phyloP scores from a whole-genome alignment of 1,140 invertebrate genomes.

The Tetramorium simillimum region DNA sequence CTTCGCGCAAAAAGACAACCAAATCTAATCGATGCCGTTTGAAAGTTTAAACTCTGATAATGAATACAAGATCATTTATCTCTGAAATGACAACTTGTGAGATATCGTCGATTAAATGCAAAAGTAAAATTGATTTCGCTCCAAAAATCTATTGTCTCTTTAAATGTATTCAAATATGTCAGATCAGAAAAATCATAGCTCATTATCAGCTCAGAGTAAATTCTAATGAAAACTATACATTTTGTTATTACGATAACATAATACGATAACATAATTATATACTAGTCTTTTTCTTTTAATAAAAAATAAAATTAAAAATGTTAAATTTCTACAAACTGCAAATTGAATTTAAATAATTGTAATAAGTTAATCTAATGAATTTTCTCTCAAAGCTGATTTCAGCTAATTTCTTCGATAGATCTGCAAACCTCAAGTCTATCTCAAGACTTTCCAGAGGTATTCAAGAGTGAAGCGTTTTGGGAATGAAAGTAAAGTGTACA shows the following conservation, averaged over 20 bases:
- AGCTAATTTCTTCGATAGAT: background rate
- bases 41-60: background rate
- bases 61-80: background rate
- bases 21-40: background rate
- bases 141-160: background rate
- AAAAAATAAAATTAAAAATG: background rate
- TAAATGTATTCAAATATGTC: background rate
- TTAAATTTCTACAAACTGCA: background rate
- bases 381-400: background rate
- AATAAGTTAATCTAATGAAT: background rate
- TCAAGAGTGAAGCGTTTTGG: slow-evolving; percentile 4
- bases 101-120: background rate
- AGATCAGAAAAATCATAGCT: background rate
- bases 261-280: background rate
- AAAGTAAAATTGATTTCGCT: background rate
- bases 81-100: background rate
- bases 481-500: slow-evolving; percentile 22
- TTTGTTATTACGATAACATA: background rate
- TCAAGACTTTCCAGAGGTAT: background rate
- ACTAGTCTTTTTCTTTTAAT: background rate
- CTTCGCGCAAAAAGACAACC: background rate
- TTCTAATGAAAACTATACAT: background rate
- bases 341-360: background rate
- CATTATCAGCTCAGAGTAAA: background rate
- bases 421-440: background rate